These are phyloP conservation scores for Globicephala melas DNA, from an alignment of 2,113 vertebrate species.

Conservation along the genomic window DNA sequence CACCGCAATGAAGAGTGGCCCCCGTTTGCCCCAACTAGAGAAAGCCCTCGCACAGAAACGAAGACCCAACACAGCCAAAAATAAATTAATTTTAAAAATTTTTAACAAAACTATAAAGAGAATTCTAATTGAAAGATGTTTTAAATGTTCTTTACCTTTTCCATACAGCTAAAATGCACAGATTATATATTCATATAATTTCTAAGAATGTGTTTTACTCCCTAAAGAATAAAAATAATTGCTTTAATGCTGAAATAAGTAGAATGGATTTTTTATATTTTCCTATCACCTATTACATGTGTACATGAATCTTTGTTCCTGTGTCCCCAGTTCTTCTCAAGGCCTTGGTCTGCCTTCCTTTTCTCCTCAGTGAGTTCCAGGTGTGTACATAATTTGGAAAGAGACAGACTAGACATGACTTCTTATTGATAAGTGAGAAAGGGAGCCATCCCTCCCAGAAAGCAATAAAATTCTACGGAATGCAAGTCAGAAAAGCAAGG, in stretches of 20 bases:
- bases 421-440: not conserved
- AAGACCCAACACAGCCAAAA: too few relatives aligned
- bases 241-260: constrained; percentile 11
- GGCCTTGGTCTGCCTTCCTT: not conserved
- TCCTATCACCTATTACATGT: not conserved
- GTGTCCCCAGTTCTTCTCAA: not conserved
- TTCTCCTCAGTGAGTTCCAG: not conserved
- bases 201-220: not conserved
- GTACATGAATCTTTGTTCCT: not conserved
- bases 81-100: too few relatives aligned
- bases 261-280: not conserved
- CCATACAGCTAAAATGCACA: not conserved
- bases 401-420: not conserved
- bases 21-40: too few relatives aligned
- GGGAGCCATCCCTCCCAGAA: not conserved
- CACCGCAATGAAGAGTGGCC: too few relatives aligned
- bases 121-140: not conserved
- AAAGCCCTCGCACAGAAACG: too few relatives aligned
- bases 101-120: not conserved
- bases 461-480: not conserved
- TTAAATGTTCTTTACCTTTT: not conserved
- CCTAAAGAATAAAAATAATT: constrained; percentile 9
- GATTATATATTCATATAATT: not conserved
- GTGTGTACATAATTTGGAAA: not conserved
- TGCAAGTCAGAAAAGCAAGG: not conserved